phyloP scores from a whole-genome alignment of 2,113 vertebrate genomes.

The Psittacula cyanocephala region DNA sequence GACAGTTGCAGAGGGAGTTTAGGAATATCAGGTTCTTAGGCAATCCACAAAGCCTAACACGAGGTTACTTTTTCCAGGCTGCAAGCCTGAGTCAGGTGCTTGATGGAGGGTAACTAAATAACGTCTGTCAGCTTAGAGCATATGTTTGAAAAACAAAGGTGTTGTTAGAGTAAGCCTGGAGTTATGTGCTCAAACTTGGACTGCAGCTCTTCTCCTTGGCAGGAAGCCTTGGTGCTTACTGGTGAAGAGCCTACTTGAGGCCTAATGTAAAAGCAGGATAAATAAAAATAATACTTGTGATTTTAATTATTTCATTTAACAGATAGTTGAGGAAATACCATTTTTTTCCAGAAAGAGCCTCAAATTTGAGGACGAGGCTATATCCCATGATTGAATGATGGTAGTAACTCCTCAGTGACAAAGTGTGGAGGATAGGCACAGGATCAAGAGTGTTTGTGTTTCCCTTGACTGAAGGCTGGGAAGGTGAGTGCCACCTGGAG shows the following conservation, averaged over 20 bases:
- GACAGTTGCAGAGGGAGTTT: background rate
- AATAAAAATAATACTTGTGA: background rate
- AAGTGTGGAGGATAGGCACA: background rate
- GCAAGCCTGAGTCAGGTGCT: slow-evolving; percentile 53
- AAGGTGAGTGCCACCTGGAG: background rate
- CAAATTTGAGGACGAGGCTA: background rate
- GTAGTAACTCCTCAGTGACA: background rate
- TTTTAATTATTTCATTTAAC: background rate
- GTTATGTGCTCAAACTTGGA: background rate
- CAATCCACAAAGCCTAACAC: slow-evolving; percentile 6
- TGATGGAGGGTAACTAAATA: background rate
- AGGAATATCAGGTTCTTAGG: slow-evolving; percentile 38
- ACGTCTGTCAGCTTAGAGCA: background rate
- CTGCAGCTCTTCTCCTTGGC: background rate
- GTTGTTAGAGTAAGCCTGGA: background rate
- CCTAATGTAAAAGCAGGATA: background rate
- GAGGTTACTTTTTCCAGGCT: slow-evolving; percentile 61
- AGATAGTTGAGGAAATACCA: background rate
- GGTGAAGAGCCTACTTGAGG: background rate
- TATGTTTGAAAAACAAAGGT: slow-evolving; percentile 38
- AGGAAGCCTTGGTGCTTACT: background rate
- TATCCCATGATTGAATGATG: background rate
- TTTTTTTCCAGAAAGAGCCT: background rate
- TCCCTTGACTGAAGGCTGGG: background rate
- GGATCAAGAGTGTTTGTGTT: background rate